Evolutionary conservation across 2,797 vertebrate genomes (phyloP).

Genomic region (Bryconaethiops microstoma): DNA sequence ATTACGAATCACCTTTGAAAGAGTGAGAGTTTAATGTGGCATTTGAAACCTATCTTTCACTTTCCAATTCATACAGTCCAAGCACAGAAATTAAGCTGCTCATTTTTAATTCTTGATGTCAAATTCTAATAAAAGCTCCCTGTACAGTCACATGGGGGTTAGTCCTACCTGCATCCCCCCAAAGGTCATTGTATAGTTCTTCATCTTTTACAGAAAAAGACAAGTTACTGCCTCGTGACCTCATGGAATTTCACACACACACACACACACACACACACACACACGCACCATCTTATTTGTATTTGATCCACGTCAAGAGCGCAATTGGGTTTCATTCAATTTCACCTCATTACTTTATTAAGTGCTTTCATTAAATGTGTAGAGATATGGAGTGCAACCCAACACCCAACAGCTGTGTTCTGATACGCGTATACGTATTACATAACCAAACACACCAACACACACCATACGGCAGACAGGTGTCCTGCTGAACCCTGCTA

Average conservation of each 20-base stretch:
- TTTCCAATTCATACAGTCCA: too few relatives aligned
- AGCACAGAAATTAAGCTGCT: too few relatives aligned
- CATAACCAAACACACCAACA: slow-evolving; percentile 46
- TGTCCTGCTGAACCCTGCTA: slow-evolving; percentile 2
- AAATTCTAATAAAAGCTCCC: too few relatives aligned
- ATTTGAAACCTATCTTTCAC: too few relatives aligned
- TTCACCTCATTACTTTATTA: slow-evolving; percentile 49
- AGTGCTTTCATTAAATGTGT: slow-evolving; percentile 54
- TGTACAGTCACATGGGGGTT: too few relatives aligned
- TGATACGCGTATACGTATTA: slow-evolving; percentile 51
- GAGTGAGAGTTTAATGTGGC: too few relatives aligned
- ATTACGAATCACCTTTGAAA: too few relatives aligned
- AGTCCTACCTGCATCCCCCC: too few relatives aligned
- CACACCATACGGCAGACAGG: slow-evolving; percentile 38
- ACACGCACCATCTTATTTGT: background rate
- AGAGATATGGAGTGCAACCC: slow-evolving; percentile 43
- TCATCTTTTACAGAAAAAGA: too few relatives aligned
- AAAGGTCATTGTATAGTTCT: too few relatives aligned
- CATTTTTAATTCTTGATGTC: too few relatives aligned
- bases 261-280: background rate
- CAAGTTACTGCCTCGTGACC: background rate
- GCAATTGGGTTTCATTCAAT: slow-evolving; percentile 41
- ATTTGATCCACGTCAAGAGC: slow-evolving; percentile 27
- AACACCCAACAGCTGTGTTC: slow-evolving; percentile 30
- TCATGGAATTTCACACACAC: slow-evolving; percentile 24